Percentiles rank a stretch among this genome's conserved stretches.
Conservation (phyloP, 1,140 invertebrate species). For the Drosophila kikkawai region DNA sequence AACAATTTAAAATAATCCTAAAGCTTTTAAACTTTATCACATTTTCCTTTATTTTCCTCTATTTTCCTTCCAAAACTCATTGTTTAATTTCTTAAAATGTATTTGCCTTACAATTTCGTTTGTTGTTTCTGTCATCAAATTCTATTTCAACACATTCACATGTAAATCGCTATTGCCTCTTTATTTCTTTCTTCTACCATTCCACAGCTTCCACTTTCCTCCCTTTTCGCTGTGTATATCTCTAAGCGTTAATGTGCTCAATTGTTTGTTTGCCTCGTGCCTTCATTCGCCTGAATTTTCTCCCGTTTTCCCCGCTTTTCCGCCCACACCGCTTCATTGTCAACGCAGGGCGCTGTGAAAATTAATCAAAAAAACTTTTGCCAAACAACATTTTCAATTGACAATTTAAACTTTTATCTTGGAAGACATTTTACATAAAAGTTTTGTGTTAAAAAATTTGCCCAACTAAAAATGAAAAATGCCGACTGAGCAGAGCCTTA, state of each 20-base stretch:
- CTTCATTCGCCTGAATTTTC: slow-evolving; percentile 14
- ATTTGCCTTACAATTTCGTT: slow-evolving; percentile 69
- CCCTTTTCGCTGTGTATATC: slow-evolving; percentile 41
- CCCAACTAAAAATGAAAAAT: slow-evolving; percentile 80
- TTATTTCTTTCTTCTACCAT: neutral
- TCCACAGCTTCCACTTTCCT: slow-evolving; percentile 1
- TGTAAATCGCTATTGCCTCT: slow-evolving; percentile 63
- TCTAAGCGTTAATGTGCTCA: slow-evolving; percentile 78
- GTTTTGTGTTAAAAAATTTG: slow-evolving; percentile 81
- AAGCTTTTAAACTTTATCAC: neutral
- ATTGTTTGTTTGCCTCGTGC: slow-evolving; percentile 76
- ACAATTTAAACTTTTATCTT: slow-evolving; percentile 84
- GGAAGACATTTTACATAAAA: slow-evolving; percentile 81
- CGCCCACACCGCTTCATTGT: slow-evolving; percentile 53
- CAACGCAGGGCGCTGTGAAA: slow-evolving; percentile 75
- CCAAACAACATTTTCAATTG: slow-evolving; percentile 85
- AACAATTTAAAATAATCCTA: neutral
- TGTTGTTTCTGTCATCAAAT: slow-evolving; percentile 69
- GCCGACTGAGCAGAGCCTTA: slow-evolving; percentile 31
- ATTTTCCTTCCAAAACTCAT: slow-evolving; percentile 31
- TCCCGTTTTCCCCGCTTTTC: neutral
- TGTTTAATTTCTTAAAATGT: slow-evolving; percentile 66
- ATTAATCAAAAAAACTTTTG: slow-evolving; percentile 85
- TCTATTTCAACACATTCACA: slow-evolving; percentile 80
- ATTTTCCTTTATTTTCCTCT: neutral